Evolutionary conservation across 2,113 vertebrate genomes (phyloP).

Genomic region (Climacteris rufus): DNA sequence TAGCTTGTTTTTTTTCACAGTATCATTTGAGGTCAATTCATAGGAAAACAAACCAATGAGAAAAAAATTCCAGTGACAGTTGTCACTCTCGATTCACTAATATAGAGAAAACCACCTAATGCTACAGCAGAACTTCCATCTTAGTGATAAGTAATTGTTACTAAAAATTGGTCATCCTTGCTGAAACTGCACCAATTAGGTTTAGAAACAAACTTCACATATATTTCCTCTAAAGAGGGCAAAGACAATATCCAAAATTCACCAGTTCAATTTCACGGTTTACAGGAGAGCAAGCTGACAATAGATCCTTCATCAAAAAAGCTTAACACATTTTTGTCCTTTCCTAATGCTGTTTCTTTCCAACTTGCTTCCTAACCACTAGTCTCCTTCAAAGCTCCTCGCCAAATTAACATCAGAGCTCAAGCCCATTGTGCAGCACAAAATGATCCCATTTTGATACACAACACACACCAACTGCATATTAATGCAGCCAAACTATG

Average conservation of each 20-base stretch:
- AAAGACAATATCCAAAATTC: neutral
- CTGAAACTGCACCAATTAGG: neutral
- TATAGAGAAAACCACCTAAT: neutral
- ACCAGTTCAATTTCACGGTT: neutral
- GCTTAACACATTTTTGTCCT: neutral
- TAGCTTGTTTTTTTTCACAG: neutral
- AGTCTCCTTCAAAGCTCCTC: neutral
- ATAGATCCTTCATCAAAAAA: neutral
- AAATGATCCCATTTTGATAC: neutral
- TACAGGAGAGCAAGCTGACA: neutral
- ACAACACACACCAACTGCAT: neutral
- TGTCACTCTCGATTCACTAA: neutral
- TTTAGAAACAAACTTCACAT: neutral
- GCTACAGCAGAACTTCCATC: neutral
- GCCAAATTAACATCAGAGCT: neutral
- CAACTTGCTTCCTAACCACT: neutral
- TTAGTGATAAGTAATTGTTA: neutral
- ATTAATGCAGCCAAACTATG: neutral
- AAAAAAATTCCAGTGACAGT: neutral
- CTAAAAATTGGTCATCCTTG: neutral
- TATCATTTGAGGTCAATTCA: neutral
- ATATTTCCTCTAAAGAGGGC: neutral
- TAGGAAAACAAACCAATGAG: neutral
- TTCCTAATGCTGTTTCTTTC: neutral
- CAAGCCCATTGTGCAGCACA: neutral